Evolutionary conservation across 1,140 invertebrate species (phyloP).

Genomic region (Bilobella aurantiaca): DNA sequence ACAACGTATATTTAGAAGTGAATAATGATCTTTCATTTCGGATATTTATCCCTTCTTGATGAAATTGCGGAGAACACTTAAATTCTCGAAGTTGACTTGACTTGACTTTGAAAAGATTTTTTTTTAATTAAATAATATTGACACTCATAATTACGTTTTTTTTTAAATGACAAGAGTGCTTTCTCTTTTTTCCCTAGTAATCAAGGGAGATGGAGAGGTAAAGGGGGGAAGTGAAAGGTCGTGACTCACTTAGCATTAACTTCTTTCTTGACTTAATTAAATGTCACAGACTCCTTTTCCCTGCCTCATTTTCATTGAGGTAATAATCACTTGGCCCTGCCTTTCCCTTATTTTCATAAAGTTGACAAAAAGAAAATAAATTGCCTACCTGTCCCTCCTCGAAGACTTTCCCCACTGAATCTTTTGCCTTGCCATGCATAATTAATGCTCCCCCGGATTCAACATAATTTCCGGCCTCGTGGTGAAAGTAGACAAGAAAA

Average conservation of each 20-base stretch:
- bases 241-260: constrained; percentile 24
- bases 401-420: neutral
- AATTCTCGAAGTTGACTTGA: too few relatives aligned
- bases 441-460: constrained; percentile 12
- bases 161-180: neutral
- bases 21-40: too few relatives aligned
- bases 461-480: constrained; percentile 7
- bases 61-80: too few relatives aligned
- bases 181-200: neutral
- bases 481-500: neutral
- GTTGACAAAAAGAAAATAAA: neutral
- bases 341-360: neutral
- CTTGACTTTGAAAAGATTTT: constrained; percentile 21
- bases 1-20: too few relatives aligned
- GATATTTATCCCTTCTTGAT: too few relatives aligned
- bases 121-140: constrained; percentile 36
- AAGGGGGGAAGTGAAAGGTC: neutral
- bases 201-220: neutral
- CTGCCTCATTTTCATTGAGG: constrained; percentile 13
- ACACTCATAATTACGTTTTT: constrained; percentile 35
- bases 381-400: neutral
- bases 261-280: constrained; percentile 29
- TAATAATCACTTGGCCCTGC: constrained; percentile 13
- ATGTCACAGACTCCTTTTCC: constrained; percentile 22
- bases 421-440: constrained; percentile 9